Base-by-base conservation (phyloP, 2,797 vertebrate genomes). In the Amblyopsis hoosieri region DNA sequence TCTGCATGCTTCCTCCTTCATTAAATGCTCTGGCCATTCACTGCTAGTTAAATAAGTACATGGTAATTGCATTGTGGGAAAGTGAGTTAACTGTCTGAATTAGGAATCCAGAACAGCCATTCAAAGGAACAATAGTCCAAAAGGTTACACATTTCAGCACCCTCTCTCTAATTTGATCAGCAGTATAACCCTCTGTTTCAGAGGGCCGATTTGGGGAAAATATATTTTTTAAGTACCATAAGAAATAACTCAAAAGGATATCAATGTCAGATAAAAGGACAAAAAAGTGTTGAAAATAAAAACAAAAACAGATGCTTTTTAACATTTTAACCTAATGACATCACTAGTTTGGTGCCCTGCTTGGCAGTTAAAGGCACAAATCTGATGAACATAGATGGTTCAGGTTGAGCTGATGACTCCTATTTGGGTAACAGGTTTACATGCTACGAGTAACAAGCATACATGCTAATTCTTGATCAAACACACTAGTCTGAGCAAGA, bases 1-100 rank as follows among this genome's bases (percentile, higher is more conserved):
- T 86, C 84, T 84, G 86, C 87, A 87, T 83, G 88, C 87, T 86
- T 87, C 87, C 85, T 90, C 89, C 89, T 91, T 90, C 89, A 89
- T 89, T 89, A 82, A 81, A 89, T 75, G 82, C 84, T 87, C 87
- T 88, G 84, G 84, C 83, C 85, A 83, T 87, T 85, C 66, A 66
- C 75, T 78, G 85, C 82, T 88, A 87, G 74, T 84, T 77, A 74
- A 60, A 76, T 84, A 84, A 84, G 75, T 85, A 89, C 84, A 86
- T 70, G 72, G 81, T 71, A 81, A 83, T 83, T 81, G 75, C 83
- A 81, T 74, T 64, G 70, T 75, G 83, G 84, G 75, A 57, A 74
- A 72, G 81, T 5, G 62, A 33, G 47, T 56, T n/a, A 15, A 31
- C 62, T 31, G 66, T 69, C 66, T 79, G 81, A 84, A 85, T 79